phyloP scores from a whole-genome alignment of 1,140 invertebrate genomes.

The Acromyrmex charruanus region DNA sequence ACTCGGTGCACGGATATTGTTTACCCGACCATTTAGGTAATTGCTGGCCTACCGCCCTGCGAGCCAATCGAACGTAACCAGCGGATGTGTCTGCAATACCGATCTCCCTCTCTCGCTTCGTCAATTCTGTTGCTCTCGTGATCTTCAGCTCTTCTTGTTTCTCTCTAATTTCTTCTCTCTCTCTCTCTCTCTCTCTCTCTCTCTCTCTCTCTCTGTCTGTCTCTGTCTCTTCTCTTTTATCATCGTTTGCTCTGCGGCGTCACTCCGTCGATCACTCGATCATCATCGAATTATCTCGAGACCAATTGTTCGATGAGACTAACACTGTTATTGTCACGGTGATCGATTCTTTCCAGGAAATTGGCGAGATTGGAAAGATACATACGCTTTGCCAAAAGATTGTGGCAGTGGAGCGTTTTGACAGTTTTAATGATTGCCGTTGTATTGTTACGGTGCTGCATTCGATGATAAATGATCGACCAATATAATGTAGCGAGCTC shows the following conservation, averaged over 20 bases:
- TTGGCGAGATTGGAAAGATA: conserved; percentile 58
- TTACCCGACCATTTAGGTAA: conserved; percentile 87
- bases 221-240: neutral
- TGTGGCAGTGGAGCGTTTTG: conserved; percentile 24
- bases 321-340: conserved; percentile 56
- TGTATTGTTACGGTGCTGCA: conserved; percentile 10
- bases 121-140: neutral
- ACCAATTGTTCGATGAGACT: conserved; percentile 67
- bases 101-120: conserved; percentile 45
- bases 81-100: conserved; percentile 82
- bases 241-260: neutral
- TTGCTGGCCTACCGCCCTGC: conserved; percentile 85
- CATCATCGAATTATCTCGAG: conserved; percentile 71
- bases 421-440: conserved; percentile 52
- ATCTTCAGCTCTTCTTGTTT: conserved; percentile 13
- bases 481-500: neutral
- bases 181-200: neutral
- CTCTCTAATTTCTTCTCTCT: neutral
- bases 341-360: conserved; percentile 74
- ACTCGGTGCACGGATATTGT: conserved; percentile 85
- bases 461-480: conserved; percentile 51
- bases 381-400: conserved; percentile 32
- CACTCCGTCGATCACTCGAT: conserved; percentile 40
- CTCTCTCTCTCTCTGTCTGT: neutral
- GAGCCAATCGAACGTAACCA: conserved; percentile 83